A percentile compares a stretch with the other conserved stretches of the same genome.
These are phyloP conservation scores for Sphenodon punctatus DNA, from an alignment of 2,797 vertebrate genomes.

Conservation along the genomic window DNA sequence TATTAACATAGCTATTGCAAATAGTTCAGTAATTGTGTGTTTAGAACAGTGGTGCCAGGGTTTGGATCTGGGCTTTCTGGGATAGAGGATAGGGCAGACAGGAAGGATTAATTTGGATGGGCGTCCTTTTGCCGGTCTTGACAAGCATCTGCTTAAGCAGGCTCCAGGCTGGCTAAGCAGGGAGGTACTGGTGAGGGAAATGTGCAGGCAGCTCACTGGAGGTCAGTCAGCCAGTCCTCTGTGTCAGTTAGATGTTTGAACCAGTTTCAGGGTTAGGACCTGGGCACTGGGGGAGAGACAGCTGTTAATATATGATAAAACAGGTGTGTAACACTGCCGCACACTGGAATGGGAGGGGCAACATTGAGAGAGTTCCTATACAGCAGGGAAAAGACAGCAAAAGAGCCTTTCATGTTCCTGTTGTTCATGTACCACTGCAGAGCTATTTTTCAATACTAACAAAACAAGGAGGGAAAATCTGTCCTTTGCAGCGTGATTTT, in stretches of 20 bases:
- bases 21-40: not conserved
- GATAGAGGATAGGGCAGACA: not conserved
- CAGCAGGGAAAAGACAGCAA: not conserved
- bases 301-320: conserved; percentile 11
- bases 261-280: not conserved
- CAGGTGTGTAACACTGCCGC: not conserved
- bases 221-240: not conserved
- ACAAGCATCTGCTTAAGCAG: not conserved
- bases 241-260: not conserved
- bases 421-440: not conserved
- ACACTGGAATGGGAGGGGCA: not conserved
- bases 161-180: not conserved
- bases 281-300: not conserved
- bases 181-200: not conserved
- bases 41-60: not conserved
- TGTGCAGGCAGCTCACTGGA: not conserved
- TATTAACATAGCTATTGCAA: not conserved
- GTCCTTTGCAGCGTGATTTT: not conserved
- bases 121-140: not conserved
- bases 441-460: not conserved
- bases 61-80: not conserved
- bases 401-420: not conserved
- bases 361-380: not conserved
- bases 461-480: not conserved
- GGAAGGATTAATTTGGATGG: not conserved